phyloP scores from a whole-genome alignment of 2,113 vertebrate species.

The Seriola dumerili region DNA sequence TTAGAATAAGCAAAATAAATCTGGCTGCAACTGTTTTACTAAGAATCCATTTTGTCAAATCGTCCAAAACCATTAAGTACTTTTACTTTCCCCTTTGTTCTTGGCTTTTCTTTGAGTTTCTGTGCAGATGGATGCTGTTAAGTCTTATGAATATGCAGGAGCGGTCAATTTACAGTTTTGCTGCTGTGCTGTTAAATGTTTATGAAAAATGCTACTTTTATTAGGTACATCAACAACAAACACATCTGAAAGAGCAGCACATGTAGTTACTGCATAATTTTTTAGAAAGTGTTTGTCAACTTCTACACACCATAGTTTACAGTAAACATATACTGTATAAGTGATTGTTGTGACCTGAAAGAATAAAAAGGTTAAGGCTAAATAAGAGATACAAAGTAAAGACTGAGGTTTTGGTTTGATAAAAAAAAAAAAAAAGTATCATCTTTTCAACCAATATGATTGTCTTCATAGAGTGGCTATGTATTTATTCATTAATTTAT shows the following conservation, averaged over 20 bases:
- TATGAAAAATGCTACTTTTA: constrained; percentile 19
- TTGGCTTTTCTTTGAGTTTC: neutral
- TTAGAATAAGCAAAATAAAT: neutral
- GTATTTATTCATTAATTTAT: no score
- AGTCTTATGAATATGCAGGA: constrained; percentile 18
- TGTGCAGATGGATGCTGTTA: neutral
- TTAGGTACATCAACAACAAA: neutral
- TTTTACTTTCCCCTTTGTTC: neutral
- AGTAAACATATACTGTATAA: no score
- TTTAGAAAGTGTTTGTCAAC: neutral
- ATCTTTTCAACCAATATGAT: neutral
- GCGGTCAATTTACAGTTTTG: constrained; percentile 8
- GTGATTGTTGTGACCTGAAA: neutral
- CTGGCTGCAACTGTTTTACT: neutral
- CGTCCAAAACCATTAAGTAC: neutral
- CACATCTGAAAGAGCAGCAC: neutral
- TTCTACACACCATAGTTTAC: neutral
- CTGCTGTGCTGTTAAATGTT: constrained; percentile 12
- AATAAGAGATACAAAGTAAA: neutral
- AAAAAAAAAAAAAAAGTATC: neutral
- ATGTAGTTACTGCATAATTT: neutral
- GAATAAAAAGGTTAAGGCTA: neutral
- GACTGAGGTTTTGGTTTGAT: neutral
- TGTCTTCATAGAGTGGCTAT: neutral
- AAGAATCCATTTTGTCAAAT: neutral